Conservation (phyloP, 2,797 vertebrate species). For the Bovichtus diacanthus region DNA sequence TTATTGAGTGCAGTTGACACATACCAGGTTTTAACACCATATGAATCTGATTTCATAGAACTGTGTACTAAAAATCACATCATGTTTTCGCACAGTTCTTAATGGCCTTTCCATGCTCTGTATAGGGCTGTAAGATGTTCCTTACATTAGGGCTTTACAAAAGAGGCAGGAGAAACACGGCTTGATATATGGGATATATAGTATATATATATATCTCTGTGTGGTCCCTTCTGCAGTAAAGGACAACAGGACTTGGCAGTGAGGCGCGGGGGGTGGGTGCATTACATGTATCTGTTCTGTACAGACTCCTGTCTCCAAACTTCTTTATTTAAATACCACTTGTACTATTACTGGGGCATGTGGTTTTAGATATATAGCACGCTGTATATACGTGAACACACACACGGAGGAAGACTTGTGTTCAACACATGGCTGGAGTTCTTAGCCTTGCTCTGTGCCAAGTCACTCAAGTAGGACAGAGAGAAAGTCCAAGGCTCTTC, state of each 20-base stretch:
- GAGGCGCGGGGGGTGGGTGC: not conserved
- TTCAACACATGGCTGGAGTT: slow-evolving; percentile 66
- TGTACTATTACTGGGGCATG: slow-evolving; percentile 46
- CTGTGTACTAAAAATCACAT: not conserved
- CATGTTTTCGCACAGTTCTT: not conserved
- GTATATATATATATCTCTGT: slow-evolving; percentile 65
- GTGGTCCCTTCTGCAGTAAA: slow-evolving; percentile 66
- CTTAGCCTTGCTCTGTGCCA: slow-evolving; percentile 54
- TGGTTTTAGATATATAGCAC: slow-evolving; percentile 54
- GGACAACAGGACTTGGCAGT: slow-evolving; percentile 57
- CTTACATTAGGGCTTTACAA: slow-evolving; percentile 60
- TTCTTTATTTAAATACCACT: slow-evolving; percentile 49
- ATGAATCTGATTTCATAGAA: not conserved
- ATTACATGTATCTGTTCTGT: slow-evolving; percentile 56
- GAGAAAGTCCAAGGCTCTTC: slow-evolving; percentile 57
- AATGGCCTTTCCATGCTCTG: slow-evolving; percentile 29
- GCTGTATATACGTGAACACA: slow-evolving; percentile 41
- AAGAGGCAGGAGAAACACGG: slow-evolving; percentile 45
- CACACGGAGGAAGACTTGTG: slow-evolving; percentile 44
- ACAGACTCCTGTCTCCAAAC: slow-evolving; percentile 45
- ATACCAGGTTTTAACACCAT: slow-evolving; percentile 1
- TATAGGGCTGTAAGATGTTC: slow-evolving; percentile 31
- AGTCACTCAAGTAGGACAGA: slow-evolving; percentile 62
- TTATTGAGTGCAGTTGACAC: not conserved
- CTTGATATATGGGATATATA: slow-evolving; percentile 37